A percentile compares a stretch with the other conserved stretches of the same genome.
phyloP scores from a whole-genome alignment of 2,113 vertebrate species.

The Stictonetta naevosa region DNA sequence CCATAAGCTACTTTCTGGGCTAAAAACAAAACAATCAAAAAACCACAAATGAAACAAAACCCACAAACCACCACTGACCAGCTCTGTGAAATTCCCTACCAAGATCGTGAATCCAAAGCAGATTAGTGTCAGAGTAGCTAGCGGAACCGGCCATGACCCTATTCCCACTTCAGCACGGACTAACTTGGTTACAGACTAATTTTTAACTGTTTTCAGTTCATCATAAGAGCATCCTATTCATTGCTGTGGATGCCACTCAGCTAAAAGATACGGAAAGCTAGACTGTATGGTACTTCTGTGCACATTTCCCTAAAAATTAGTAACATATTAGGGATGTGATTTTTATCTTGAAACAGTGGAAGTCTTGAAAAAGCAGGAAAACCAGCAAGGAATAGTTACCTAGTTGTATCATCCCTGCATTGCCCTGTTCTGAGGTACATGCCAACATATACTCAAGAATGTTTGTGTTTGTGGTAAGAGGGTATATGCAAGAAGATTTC shows the following conservation, averaged over 20 bases:
- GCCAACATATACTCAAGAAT: not conserved
- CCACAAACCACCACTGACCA: not conserved
- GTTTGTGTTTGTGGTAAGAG: not conserved
- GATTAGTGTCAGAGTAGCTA: not conserved
- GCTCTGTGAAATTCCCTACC: not conserved
- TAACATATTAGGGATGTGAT: rapidly evolving
- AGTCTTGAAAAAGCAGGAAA: rapidly evolving
- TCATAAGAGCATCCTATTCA: not conserved
- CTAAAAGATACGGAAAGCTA: not conserved
- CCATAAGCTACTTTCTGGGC: not conserved
- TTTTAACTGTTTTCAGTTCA: not conserved
- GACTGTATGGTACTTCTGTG: not conserved
- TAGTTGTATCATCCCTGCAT: not conserved
- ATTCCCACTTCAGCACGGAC: not conserved
- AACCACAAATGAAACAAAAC: not conserved
- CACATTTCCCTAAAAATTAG: not conserved
- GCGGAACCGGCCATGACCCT: not conserved
- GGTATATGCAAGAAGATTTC: not conserved
- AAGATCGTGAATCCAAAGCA: not conserved
- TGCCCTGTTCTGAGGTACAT: not conserved
- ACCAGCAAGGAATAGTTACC: not conserved
- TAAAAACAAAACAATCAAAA: not conserved
- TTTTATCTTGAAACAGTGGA: not conserved
- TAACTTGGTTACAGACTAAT: not conserved
- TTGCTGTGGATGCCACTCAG: not conserved